These are phyloP conservation scores for Indicator maculatus DNA, from an alignment of 2,113 vertebrate species.

Conservation along the genomic window DNA sequence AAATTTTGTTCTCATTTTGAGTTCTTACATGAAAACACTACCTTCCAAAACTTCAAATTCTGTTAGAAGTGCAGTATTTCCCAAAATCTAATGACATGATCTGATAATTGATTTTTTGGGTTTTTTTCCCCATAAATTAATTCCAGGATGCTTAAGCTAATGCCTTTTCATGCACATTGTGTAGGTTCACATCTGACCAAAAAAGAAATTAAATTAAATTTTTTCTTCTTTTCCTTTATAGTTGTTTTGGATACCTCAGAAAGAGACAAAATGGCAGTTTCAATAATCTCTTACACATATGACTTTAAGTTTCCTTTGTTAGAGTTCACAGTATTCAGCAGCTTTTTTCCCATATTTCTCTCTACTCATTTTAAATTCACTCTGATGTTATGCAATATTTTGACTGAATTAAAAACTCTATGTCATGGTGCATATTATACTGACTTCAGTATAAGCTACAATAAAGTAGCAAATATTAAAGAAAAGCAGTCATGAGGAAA, in stretches of 20 bases:
- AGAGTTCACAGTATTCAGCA: rapidly evolving
- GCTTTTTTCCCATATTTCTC: neutral
- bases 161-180: neutral
- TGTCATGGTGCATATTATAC: neutral
- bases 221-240: neutral
- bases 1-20: neutral
- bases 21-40: neutral
- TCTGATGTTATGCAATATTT: neutral
- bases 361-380: neutral
- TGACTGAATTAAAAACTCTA: neutral
- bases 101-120: neutral
- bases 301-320: neutral
- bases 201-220: rapidly evolving
- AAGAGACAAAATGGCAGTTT: neutral
- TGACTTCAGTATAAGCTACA: neutral
- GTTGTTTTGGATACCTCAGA: rapidly evolving
- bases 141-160: neutral
- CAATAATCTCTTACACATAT: neutral
- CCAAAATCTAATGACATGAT: neutral
- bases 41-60: neutral
- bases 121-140: neutral
- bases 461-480: neutral
- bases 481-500: neutral
- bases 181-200: neutral
- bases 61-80: neutral